Evolutionary conservation across 2,797 vertebrate genomes (phyloP), one percentile per base, ranked within the genome.

Genomic region (Neosalanx taihuensis): DNA sequence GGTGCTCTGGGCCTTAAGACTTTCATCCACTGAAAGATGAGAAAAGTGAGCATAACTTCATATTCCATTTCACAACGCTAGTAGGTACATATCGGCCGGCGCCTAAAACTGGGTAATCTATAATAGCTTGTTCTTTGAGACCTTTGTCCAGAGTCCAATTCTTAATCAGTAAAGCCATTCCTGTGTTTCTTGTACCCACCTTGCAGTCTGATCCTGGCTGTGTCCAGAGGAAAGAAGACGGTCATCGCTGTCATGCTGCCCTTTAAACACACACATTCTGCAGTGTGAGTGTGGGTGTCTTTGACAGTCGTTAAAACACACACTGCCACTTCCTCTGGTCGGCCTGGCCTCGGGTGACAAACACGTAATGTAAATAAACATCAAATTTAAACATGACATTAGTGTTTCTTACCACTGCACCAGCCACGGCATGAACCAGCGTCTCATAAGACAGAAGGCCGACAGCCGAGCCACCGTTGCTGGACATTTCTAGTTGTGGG

Each of bases 151-250:
- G 59, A 65, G 64, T 6, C 18, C 33, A 59, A 20, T 17, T 23
- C 62, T 31, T 35, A 70, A 74, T 79, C 72, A 53, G 49, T n/a
- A 69, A 12, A 80, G 70, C 77, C 35, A 69, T 73, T 9, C 49
- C 77, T 12, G 13, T 46, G 41, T 12, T 46, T 12, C 2, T 13
- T 46, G 6, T 56, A 70, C 92, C 92, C 81, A 94, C 93, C 93
- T 87, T 94, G 93, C 53, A 94, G 84, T 79, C 93, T 86, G 83
- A 93, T 92, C 78, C 93, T 93, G 26, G 93, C 93, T 15, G 93
- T 94, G 73, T 94, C 93, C 90, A 94, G 33, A 62, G 93, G 93
- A 49, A 92, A 94, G 81, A 94, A 94, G 69, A 93, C 90, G 0
- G 74, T 90, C 92, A 94, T 94, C 0, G 93, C 93, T 6, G 91